phyloP scores from a whole-genome alignment of 2,888 invertebrate species.

The Orthonevra nobilis region DNA sequence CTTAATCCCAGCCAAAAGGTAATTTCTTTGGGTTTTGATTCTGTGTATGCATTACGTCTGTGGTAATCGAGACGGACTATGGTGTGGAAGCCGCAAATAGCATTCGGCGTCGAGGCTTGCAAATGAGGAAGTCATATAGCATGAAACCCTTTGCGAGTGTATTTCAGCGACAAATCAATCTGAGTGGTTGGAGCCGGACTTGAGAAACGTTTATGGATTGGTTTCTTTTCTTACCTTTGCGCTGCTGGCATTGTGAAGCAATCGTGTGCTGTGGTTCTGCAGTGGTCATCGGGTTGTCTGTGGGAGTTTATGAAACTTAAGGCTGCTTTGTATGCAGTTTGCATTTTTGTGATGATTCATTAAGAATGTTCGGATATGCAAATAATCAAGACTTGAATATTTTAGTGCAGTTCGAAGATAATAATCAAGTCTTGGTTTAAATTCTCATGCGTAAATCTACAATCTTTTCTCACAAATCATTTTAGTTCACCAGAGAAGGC shows the following conservation, averaged over 20 bases:
- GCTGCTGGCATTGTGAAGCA: slow-evolving; percentile 22
- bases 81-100: slow-evolving; percentile 25
- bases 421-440: no score
- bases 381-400: no score
- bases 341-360: no score
- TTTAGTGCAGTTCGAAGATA: no score
- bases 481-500: no score
- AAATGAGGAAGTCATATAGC: slow-evolving; percentile 53
- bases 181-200: slow-evolving; percentile 17
- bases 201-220: slow-evolving; percentile 31
- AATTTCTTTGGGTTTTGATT: slow-evolving; percentile 17
- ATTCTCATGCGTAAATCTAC: no score
- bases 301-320: no score
- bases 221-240: slow-evolving; percentile 1
- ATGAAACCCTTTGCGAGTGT: slow-evolving; percentile 40
- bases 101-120: slow-evolving; percentile 13
- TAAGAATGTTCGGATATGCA: no score
- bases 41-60: slow-evolving; percentile 37
- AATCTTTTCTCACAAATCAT: no score
- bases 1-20: slow-evolving; percentile 46
- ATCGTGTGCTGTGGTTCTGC: no score
- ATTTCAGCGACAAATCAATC: slow-evolving; percentile 45
- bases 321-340: no score
- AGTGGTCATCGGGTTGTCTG: no score
- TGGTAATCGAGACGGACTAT: slow-evolving; percentile 44